Evolutionary conservation across 2,113 vertebrate genomes (phyloP).

Genomic region (Elgaria multicarinata): DNA sequence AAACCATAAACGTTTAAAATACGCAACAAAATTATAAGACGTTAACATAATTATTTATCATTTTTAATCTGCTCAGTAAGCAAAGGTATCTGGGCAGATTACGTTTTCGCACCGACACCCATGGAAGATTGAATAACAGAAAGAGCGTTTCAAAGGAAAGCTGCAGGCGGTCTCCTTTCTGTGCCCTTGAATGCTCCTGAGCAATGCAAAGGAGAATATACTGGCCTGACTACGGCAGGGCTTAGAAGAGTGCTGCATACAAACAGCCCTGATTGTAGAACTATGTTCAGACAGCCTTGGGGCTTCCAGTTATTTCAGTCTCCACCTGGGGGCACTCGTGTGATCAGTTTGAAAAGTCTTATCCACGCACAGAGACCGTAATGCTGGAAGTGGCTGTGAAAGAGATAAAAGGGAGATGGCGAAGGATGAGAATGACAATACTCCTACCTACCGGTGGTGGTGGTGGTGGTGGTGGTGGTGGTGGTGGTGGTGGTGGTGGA

Average conservation of each 20-base stretch:
- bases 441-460: neutral
- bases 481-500: no score
- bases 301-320: neutral
- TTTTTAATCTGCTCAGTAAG: no score
- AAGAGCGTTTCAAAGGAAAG: neutral
- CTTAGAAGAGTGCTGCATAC: neutral
- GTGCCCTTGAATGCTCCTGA: neutral
- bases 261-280: no score
- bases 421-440: neutral
- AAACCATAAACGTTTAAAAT: no score
- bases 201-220: neutral
- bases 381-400: neutral
- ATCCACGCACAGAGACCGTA: neutral
- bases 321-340: neutral
- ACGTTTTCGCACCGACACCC: neutral
- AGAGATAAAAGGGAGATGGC: neutral
- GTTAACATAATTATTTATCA: no score
- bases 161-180: neutral
- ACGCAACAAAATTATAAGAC: no score
- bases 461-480: no score
- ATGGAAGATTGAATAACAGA: neutral
- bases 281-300: neutral
- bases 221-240: neutral
- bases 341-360: neutral
- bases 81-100: no score